Conservation (phyloP, 2,888 invertebrate genomes). For the Agrotis segetum region DNA sequence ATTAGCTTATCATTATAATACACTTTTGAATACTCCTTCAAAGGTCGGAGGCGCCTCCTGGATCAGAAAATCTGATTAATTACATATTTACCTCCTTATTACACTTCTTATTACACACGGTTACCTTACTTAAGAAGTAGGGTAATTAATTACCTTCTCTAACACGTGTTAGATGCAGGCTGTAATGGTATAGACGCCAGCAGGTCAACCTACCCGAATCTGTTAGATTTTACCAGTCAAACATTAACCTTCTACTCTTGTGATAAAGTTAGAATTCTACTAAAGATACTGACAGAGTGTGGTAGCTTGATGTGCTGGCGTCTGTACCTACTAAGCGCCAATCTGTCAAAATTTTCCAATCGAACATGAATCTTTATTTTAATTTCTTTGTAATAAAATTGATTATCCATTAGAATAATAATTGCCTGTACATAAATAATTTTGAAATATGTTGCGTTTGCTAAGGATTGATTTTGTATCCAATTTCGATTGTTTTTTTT, state of each 20-base stretch:
- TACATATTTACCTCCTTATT: slow-evolving; percentile 29
- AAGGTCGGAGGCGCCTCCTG: slow-evolving; percentile 1
- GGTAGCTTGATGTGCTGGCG: no score
- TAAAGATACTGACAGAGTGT: no score
- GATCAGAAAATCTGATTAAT: slow-evolving; percentile 29
- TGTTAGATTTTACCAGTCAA: no score
- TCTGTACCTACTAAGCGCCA: neutral
- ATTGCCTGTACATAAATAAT: neutral
- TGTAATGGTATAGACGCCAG: no score
- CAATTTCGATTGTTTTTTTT: neutral
- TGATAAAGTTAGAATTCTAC: no score
- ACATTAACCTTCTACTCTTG: no score
- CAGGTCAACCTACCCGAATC: no score
- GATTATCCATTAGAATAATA: no score
- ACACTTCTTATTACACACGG: no score
- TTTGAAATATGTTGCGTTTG: neutral
- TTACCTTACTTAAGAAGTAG: slow-evolving; percentile 13
- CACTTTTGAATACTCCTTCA: slow-evolving; percentile 3
- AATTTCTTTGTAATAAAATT: no score
- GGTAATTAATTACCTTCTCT: slow-evolving; percentile 30
- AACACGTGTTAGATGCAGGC: neutral
- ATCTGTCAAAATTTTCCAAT: no score
- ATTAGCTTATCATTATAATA: neutral
- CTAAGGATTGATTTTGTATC: neutral
- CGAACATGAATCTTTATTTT: no score